phyloP scores from a whole-genome alignment of 1,140 invertebrate species.

The Tetragonula clypearis region DNA sequence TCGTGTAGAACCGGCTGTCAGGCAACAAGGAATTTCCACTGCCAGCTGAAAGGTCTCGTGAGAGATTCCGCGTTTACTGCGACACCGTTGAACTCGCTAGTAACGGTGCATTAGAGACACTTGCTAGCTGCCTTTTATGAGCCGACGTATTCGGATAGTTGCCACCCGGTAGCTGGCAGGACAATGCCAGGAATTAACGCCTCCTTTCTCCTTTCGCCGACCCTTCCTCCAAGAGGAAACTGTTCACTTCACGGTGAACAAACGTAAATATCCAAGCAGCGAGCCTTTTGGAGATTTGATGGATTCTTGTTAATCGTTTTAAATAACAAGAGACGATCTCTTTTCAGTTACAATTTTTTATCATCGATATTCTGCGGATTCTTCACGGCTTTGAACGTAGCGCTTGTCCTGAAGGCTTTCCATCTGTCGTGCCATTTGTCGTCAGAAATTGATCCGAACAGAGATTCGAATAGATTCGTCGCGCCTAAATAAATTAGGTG shows the following conservation, averaged over 20 bases:
- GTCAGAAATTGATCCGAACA: no score
- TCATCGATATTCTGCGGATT: no score
- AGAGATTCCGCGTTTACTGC: constrained; percentile 58
- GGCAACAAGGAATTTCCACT: constrained; percentile 53
- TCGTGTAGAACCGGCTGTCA: constrained; percentile 12
- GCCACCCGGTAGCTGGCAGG: constrained; percentile 16
- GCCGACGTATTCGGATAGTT: constrained; percentile 51
- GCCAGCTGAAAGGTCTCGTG: constrained; percentile 52
- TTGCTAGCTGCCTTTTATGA: constrained; percentile 65
- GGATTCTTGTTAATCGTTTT: no score
- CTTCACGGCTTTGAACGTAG: no score
- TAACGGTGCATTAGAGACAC: constrained; percentile 68
- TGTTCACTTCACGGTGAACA: not conserved
- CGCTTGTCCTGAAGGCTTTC: no score
- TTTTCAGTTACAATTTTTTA: no score
- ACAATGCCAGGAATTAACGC: constrained; percentile 60
- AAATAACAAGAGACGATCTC: no score
- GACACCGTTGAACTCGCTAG: constrained; percentile 63
- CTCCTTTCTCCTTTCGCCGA: not conserved
- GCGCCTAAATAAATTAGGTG: no score
- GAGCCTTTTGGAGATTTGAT: not conserved
- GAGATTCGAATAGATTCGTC: no score
- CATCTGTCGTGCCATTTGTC: no score
- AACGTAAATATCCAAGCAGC: not conserved
- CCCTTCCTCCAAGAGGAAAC: no score